These are phyloP conservation scores for Lasioglossum zephyrum DNA, from an alignment of 2,888 invertebrate genomes.

Conservation along the genomic window DNA sequence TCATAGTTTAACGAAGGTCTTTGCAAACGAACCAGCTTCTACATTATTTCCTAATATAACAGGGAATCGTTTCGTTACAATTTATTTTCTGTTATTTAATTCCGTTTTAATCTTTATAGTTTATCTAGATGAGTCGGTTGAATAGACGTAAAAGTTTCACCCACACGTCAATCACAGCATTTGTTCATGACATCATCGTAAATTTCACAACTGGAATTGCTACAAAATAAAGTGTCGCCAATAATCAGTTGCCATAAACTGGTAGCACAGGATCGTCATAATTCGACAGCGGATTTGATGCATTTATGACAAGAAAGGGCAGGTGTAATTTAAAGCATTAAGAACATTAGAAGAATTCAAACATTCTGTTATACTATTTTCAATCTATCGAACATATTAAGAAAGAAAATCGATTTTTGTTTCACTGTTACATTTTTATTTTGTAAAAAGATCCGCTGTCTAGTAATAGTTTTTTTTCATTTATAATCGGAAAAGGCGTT, in stretches of 20 bases:
- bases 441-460: no score
- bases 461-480: neutral
- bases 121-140: neutral
- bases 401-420: no score
- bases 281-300: no score
- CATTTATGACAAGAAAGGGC: no score
- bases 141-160: neutral
- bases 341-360: no score
- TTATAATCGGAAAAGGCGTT: neutral
- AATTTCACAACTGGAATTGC: constrained; percentile 10
- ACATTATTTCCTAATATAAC: neutral
- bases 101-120: neutral
- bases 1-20: constrained; percentile 10
- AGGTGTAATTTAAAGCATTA: no score
- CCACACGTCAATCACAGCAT: neutral
- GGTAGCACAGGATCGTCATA: neutral
- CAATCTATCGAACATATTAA: no score
- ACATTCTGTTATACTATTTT: no score
- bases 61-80: neutral
- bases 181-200: neutral
- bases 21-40: neutral
- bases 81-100: neutral
- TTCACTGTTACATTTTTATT: no score
- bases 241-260: neutral
- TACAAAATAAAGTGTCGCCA: neutral